A percentile compares a stretch with the other conserved stretches of the same genome.
phyloP scores from a whole-genome alignment of 1,140 invertebrate species.

The Solenopsis fugax region DNA sequence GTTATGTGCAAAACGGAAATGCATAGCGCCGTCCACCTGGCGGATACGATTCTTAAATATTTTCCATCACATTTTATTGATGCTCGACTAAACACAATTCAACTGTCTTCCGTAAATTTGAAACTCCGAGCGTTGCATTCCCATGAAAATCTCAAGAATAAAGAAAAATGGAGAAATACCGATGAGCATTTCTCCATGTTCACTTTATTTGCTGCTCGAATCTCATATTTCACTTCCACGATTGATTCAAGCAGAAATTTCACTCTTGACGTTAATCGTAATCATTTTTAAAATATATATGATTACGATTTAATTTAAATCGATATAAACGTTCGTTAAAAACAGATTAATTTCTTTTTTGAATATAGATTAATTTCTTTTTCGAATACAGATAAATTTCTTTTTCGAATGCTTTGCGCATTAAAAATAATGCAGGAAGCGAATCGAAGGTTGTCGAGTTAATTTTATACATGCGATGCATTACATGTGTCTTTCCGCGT shows the following conservation, averaged over 20 bases:
- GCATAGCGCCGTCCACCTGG: slow-evolving; percentile 23
- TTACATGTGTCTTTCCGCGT: neutral
- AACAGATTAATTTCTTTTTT: neutral
- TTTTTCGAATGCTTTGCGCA: neutral
- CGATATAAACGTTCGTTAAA: neutral
- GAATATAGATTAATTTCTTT: neutral
- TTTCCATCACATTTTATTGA: slow-evolving; percentile 26
- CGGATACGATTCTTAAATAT: slow-evolving; percentile 62
- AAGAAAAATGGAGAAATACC: slow-evolving; percentile 6
- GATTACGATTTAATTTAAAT: neutral
- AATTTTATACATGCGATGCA: slow-evolving; percentile 25
- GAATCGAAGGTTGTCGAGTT: slow-evolving; percentile 21
- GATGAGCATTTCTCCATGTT: neutral
- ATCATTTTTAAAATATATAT: neutral
- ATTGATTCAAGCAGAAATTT: neutral
- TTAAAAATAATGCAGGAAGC: neutral
- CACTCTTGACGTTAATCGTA: neutral
- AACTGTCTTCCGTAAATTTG: neutral
- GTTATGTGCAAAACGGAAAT: slow-evolving; percentile 32
- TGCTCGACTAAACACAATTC: slow-evolving; percentile 6
- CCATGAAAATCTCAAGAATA: neutral
- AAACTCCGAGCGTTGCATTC: neutral
- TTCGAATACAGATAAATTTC: neutral
- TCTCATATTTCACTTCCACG: neutral
- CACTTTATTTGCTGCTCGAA: neutral